phyloP scores from a whole-genome alignment of 2,888 invertebrate species.

The Monochamus alternatus region DNA sequence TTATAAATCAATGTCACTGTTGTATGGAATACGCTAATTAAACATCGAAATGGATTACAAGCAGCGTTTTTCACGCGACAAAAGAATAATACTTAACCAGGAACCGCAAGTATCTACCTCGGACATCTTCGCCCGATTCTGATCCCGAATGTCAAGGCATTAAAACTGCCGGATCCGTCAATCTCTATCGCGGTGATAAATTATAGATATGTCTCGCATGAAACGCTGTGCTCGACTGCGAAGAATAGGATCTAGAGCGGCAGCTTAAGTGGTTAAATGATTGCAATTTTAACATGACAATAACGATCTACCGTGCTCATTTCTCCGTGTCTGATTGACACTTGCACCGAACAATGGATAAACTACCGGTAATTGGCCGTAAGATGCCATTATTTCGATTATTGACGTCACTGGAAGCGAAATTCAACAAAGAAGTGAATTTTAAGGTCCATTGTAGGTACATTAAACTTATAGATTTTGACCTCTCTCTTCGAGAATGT shows the following conservation, averaged over 20 bases:
- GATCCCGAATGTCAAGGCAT: background rate
- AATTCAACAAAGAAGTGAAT: background rate
- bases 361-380: background rate
- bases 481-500: no score
- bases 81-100: no score
- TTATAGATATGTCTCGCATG: constrained; percentile 1
- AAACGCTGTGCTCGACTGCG: background rate
- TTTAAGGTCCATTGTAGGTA: background rate
- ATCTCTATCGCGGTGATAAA: constrained; percentile 2
- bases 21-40: no score
- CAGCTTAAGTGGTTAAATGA: constrained; percentile 13
- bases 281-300: constrained; percentile 12
- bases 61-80: no score
- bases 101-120: background rate
- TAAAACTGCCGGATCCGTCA: background rate
- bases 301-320: constrained; percentile 12
- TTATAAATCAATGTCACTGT: no score
- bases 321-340: constrained; percentile 11
- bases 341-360: constrained; percentile 11
- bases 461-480: no score
- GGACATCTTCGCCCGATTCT: background rate
- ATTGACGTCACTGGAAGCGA: background rate
- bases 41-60: no score
- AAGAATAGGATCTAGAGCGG: constrained; percentile 10
- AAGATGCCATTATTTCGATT: background rate